Base-by-base conservation (phyloP, 2,888 invertebrate genomes). In the Lycocerus yunnanus region DNA sequence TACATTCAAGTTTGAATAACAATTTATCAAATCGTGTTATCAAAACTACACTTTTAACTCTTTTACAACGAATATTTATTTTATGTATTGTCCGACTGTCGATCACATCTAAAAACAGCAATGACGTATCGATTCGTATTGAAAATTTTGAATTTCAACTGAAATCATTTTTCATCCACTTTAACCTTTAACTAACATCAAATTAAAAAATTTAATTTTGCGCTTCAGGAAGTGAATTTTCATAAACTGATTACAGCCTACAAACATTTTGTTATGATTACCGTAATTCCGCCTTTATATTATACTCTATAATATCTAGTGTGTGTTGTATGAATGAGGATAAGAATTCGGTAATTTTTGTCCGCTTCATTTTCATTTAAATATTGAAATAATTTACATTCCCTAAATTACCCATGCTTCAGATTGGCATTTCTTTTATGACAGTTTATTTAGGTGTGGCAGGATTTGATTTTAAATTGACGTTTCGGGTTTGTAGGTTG, bases 1-100 rank as follows among this genome's bases (percentile, higher is more conserved):
- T 43, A 43, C 43, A 43, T 43, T 43, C 43, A 43, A 43, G n/a
- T 43, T 43, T 43, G 43, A 43, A 43, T 43, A 63, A 63, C 20
- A 63, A 63, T 63, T 63, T 63, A 63, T 63, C 61, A 63, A 20
- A 63, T 63, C n/a, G 61, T 63, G 61, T 63, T 63, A 63, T 63
- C 61, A 63, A 63, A 63, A 63, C 20, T 63, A 63, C 61, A 63
- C 16, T 63, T 43, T 63, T 63, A 63, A 63, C 61, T 63, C 20
- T 63, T 60, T 63, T 63, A 18, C 20, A 43, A 20, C 20, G 61
- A 20, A 63, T 63, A 63, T 63, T 63, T 63, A 63, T 63, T 63
- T 63, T 15, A 63, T 63, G 61, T 63, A 63, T 63, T 63, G 61
- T 63, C 18, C 20, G 20, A 20, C 61, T 63, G 18, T 63, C 61